phyloP scores from a whole-genome alignment of 92 coral and sea anemone species.

The Palythoa grandis region DNA sequence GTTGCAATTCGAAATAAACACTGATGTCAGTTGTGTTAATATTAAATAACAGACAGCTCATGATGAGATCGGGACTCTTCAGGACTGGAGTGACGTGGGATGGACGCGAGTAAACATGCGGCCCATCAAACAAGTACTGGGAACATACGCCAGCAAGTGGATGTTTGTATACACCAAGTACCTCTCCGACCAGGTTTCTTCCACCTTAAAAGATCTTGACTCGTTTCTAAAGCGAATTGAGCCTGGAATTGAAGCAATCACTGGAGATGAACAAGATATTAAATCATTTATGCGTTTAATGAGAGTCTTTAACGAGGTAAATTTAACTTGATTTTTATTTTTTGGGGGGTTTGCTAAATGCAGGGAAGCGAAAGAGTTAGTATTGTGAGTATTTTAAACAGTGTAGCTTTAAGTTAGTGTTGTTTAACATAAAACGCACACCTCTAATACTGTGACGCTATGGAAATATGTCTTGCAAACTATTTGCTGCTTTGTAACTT shows the following conservation, averaged over 20 bases:
- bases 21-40: background rate
- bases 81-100: constrained; percentile 98
- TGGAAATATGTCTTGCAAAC: too few species aligned
- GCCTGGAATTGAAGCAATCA: constrained; percentile 99
- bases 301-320: constrained; percentile 98
- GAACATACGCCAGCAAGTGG: constrained; percentile 99
- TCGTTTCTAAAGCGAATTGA: constrained; percentile 98
- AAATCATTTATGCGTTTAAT: constrained; percentile 95
- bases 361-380: background rate
- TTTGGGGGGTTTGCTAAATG: background rate
- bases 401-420: too few species aligned
- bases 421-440: too few species aligned
- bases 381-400: too few species aligned
- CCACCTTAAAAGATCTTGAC: constrained; percentile 94
- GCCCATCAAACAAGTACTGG: constrained; percentile 93
- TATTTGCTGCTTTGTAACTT: too few species aligned
- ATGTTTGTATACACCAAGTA: constrained; percentile 97
- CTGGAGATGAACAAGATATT: constrained; percentile 96
- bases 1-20: too few species aligned
- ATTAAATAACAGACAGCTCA: constrained; percentile 76
- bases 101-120: constrained; percentile 98
- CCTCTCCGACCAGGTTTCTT: constrained; percentile 98
- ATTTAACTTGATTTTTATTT: background rate
- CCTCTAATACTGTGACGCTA: too few species aligned
- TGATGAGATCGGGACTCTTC: constrained; percentile 88